Percentiles rank a stretch among this genome's conserved stretches.
Conservation (phyloP, 2,113 vertebrate species). For the Serinus canaria region DNA sequence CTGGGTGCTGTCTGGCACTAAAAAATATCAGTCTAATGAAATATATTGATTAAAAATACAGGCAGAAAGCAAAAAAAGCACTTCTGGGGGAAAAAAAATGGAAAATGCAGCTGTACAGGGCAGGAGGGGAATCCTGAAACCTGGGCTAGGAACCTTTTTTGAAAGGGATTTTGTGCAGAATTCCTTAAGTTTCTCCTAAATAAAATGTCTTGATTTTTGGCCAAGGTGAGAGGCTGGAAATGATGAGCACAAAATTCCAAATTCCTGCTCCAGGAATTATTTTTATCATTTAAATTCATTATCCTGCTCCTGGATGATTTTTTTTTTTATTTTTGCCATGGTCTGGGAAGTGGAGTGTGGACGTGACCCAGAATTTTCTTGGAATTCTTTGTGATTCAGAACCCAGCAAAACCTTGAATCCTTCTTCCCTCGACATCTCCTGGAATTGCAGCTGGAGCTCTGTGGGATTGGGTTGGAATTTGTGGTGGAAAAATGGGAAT, state of each 20-base stretch:
- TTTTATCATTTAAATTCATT: no score
- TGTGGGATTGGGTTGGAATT: neutral
- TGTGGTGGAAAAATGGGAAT: neutral
- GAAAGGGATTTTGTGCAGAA: neutral
- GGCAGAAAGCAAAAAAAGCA: neutral
- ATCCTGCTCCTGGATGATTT: neutral
- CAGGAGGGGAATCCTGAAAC: neutral
- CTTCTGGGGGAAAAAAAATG: neutral
- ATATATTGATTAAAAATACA: neutral
- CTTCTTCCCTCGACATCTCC: accelerated
- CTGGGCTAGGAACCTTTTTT: accelerated
- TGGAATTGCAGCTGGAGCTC: neutral
- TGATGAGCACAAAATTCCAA: neutral
- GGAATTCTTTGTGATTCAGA: neutral
- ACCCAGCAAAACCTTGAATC: neutral
- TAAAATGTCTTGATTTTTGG: accelerated
- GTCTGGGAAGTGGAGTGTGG: neutral
- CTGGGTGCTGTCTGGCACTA: neutral
- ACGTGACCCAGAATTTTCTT: neutral
- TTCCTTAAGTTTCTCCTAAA: neutral
- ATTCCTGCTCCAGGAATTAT: neutral
- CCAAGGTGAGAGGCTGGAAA: neutral
- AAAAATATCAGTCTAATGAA: neutral
- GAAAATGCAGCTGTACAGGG: neutral
- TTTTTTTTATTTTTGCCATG: accelerated